Base-by-base conservation (phyloP, 2,797 vertebrate species). In the Channa striata region DNA sequence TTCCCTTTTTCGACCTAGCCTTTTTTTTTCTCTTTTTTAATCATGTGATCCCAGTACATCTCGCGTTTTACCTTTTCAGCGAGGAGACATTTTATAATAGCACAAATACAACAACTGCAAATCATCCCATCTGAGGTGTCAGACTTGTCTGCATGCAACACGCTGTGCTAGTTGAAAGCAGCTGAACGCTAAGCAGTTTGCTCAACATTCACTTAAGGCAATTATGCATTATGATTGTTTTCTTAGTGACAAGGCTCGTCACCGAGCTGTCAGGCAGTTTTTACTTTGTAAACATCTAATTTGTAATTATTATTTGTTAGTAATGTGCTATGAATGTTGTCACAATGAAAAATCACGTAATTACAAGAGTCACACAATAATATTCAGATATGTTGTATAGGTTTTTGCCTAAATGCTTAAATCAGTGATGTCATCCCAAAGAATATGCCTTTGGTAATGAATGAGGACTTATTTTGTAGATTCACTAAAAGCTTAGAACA, bases 171-270 rank as follows among this genome's bases (percentile, higher is more conserved):
- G 61, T 11, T 71, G 66, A 80, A 75, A 81, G 75, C 69, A 58
- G 72, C 36, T 60, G 74, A 81, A 72, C 83, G 69, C 48, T 49
- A 74, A 86, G 72, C 64, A 68, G 72, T 72, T 58, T 76, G 50
- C 64, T 77, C 68, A 75, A 74, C 72, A 47, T 69, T 77, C 49
- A 69, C 60, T 44, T 62, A 71, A 71, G 25, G 50, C 42, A 61
- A 72, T 82, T 74, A 69, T 74, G 66, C 81, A 59, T 62, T 58
- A 59, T 50, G 64, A 64, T 68, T 67, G 74, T 85, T 81, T 74
- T 50, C 40, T 43, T 59, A 1, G 23, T 47, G 72, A 75, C 64
- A 60, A 52, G 53, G 69, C 59, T 68, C 36, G 62, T 54, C 52
- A 25, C 56, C 16, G 63, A 80, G 74, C 58, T 40, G 56, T 73